phyloP scores from a whole-genome alignment of 2,113 vertebrate species.

The Cavia porcellus region DNA sequence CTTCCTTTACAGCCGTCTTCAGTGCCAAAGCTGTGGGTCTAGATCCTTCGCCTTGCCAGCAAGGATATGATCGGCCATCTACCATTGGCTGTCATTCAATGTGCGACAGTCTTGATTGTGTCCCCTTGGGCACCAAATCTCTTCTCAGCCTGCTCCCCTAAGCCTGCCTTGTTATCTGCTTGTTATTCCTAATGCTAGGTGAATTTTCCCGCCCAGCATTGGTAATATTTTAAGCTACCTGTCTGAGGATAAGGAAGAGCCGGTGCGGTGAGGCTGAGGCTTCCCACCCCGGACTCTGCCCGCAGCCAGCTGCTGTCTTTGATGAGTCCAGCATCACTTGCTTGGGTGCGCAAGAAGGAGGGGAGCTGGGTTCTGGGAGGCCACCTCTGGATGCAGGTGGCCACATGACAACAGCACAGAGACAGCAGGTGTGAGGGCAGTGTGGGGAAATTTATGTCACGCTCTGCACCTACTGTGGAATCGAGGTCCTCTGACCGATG shows the following conservation, averaged over 20 bases:
- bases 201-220: too few relatives aligned
- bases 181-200: too few relatives aligned
- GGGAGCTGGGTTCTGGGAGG: too few relatives aligned
- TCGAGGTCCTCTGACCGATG: neutral
- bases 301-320: fast-evolving
- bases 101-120: fast-evolving
- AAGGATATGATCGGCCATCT: fast-evolving
- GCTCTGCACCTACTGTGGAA: neutral
- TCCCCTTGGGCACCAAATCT: fast-evolving
- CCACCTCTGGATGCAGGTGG: too few relatives aligned
- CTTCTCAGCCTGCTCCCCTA: neutral
- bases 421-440: neutral
- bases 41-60: neutral
- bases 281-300: fast-evolving
- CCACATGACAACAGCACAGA: too few relatives aligned
- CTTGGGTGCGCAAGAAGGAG: too few relatives aligned
- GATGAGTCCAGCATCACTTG: too few relatives aligned
- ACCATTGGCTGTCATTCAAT: fast-evolving
- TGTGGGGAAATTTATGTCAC: neutral
- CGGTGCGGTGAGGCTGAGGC: fast-evolving
- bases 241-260: too few relatives aligned
- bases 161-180: neutral
- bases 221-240: neutral
- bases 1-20: fast-evolving
- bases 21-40: neutral